phyloP scores from a whole-genome alignment of 2,797 vertebrate species.

The Rhodeus uyekii region DNA sequence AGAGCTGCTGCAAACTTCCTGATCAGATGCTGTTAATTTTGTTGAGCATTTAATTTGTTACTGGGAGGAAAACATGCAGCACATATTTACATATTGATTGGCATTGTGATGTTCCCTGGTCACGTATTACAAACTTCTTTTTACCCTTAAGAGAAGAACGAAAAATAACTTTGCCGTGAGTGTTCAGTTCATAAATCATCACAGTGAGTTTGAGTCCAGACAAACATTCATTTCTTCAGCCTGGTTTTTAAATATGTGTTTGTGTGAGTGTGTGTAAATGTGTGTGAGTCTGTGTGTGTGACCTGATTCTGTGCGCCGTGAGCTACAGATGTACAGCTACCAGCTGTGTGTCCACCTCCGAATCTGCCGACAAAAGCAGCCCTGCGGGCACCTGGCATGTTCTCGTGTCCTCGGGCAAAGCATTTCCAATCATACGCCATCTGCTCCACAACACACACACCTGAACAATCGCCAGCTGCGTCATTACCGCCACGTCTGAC shows the following conservation, averaged over 20 bases:
- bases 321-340: constrained; percentile 56
- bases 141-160: not conserved
- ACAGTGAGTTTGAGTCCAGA: not conserved
- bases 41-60: no score
- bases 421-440: constrained; percentile 68
- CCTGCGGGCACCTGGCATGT: constrained; percentile 68
- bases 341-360: constrained; percentile 67
- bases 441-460: constrained; percentile 54
- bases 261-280: constrained; percentile 38
- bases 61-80: no score
- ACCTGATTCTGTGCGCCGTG: constrained; percentile 63
- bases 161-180: not conserved
- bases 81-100: no score
- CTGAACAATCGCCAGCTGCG: constrained; percentile 69
- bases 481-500: constrained; percentile 66
- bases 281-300: constrained; percentile 34
- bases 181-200: not conserved
- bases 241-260: constrained; percentile 23
- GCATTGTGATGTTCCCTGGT: no score
- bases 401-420: constrained; percentile 68
- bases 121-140: no score
- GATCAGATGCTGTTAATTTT: no score
- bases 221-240: not conserved
- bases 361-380: constrained; percentile 72
- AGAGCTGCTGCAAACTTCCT: no score